Evolutionary conservation across 2,113 vertebrate genomes (phyloP), one percentile per base, ranked within the genome.

Genomic region (Hystrix cristata): DNA sequence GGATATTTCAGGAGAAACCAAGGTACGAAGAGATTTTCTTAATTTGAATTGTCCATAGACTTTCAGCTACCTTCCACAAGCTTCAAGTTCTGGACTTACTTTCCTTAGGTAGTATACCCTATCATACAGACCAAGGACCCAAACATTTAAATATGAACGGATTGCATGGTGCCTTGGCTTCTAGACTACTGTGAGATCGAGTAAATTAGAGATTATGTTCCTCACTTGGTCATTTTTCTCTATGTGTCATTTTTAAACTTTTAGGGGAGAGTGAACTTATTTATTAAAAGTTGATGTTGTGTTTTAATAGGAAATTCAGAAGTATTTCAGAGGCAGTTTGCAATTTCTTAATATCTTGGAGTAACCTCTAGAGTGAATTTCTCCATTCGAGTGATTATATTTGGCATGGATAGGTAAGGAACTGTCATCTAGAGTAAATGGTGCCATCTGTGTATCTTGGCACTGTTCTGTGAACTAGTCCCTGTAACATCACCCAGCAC

Each of bases 211-310:
- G 57, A 27, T 87, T 38, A 74, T 65, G 7, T 31, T 71, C 74
- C 59, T 74, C 7, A 25, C 38, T 55, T 82, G 46, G 67, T 18
- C 71, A 71, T 88, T 88, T 88, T 60, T 76, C 38, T 46, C 62
- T 92, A 87, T 43, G 72, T 80, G 59, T 90, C 34, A 67, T 96
- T 94, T 92, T 92, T 65, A 91, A 87, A 55, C 34, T 83, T 90
- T 92, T 46, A 82, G 67, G 15, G 38, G 53, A 78, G 19, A 25
- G 74, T 87, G 29, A 46, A 80, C 72, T 93, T 92, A 83, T 65
- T 83, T 72, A 90, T 78, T 87, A 53, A 92, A 87, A 46, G 11
- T 83, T 87, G 62, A 87, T 94, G 88, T 94, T 88, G 27, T 87
- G 69, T 87, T 95, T 94, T 80, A 91, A 67, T 60, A 72, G n/a